Evolutionary conservation across 2,888 invertebrate species (phyloP).

Genomic region (Sisyra terminalis): DNA sequence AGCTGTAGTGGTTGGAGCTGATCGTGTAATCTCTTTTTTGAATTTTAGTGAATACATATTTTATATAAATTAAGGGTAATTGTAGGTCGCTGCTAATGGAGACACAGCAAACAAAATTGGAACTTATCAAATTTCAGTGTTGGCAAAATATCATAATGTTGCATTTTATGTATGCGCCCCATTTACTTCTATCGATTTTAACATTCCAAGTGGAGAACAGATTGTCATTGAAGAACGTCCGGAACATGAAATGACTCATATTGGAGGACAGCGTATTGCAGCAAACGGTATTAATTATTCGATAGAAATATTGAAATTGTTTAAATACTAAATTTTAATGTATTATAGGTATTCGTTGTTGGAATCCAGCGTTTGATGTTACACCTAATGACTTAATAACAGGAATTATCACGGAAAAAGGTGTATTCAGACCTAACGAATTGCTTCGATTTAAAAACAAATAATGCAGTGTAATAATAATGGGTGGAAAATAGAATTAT

Average conservation of each 20-base stretch:
- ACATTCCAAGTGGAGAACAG: slow-evolving; percentile 57
- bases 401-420: slow-evolving; percentile 87
- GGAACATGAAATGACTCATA: slow-evolving; percentile 76
- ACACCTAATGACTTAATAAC: slow-evolving; percentile 86
- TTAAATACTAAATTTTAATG: no score
- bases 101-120: slow-evolving; percentile 99
- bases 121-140: slow-evolving; percentile 86
- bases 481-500: no score
- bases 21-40: slow-evolving; percentile 43
- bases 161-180: slow-evolving; percentile 96
- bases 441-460: not conserved
- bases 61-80: not conserved
- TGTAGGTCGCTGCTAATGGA: slow-evolving; percentile 77
- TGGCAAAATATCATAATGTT: slow-evolving; percentile 77
- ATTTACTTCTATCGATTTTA: slow-evolving; percentile 74
- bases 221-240: slow-evolving; percentile 93
- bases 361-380: slow-evolving; percentile 98
- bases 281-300: slow-evolving; percentile 50
- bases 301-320: no score
- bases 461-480: no score
- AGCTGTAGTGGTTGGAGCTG: slow-evolving; percentile 95
- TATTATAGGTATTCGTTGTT: slow-evolving; percentile 67
- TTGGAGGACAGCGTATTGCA: slow-evolving; percentile 75
- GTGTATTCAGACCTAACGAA: slow-evolving; percentile 55
- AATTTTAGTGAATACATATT: not conserved